A percentile compares a stretch with the other conserved stretches of the same genome.
Conservation (phyloP, 2,888 invertebrate genomes). For the Rhyacophila evoluta region DNA sequence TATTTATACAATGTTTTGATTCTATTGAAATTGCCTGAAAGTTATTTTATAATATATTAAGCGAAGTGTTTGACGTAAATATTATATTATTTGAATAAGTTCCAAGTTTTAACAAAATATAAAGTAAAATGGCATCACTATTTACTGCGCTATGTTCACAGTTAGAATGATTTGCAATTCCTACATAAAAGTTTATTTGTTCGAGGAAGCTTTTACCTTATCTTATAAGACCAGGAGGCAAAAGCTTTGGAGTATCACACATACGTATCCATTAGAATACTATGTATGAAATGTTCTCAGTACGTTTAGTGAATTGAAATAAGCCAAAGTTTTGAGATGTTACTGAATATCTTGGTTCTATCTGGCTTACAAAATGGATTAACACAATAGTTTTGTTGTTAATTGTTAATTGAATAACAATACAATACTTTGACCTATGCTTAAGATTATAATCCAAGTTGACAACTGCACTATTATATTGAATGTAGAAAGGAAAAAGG, state of each 20-base stretch:
- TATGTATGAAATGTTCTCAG: background rate
- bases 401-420: no score
- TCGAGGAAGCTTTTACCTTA: slow-evolving; percentile 28
- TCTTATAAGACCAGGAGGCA: slow-evolving; percentile 26
- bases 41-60: no score
- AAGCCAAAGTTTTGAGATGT: slow-evolving; percentile 5
- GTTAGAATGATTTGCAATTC: slow-evolving; percentile 36
- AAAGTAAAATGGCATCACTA: background rate
- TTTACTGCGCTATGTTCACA: slow-evolving; percentile 1
- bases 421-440: no score
- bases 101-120: background rate
- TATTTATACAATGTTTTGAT: no score
- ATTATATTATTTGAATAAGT: background rate
- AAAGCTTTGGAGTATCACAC: slow-evolving; percentile 16
- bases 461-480: no score
- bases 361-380: background rate
- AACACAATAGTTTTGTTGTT: background rate
- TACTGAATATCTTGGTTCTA: slow-evolving; percentile 3
- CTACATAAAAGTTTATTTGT: slow-evolving; percentile 40
- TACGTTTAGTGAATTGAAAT: background rate
- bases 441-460: no score
- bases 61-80: no score
- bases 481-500: no score
- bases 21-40: no score
- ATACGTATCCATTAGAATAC: background rate